Percentiles rank a stretch among this genome's conserved stretches.
Evolutionary conservation across 2,113 vertebrate genomes (phyloP).

Genomic region (Oceanodroma tethys): DNA sequence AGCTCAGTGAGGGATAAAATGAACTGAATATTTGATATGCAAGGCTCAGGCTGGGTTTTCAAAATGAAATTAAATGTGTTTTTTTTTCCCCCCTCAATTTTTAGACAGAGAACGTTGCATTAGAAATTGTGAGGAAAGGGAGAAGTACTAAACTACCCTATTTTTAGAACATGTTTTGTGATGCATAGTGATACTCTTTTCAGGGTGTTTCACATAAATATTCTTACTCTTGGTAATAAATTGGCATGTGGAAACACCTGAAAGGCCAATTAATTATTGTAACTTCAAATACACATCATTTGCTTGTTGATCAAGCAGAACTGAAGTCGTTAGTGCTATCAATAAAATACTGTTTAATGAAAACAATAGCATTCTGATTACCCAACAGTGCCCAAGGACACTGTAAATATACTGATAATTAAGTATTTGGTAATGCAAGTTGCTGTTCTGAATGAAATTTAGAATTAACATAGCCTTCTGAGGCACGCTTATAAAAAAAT

Average conservation of each 20-base stretch:
- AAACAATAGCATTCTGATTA: constrained; percentile 41
- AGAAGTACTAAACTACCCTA: neutral
- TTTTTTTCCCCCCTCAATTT: accelerated
- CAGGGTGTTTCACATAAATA: neutral
- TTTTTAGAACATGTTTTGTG: neutral
- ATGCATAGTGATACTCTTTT: neutral
- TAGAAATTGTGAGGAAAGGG: neutral
- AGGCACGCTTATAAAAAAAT: neutral
- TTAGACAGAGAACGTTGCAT: neutral
- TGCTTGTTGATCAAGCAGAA: constrained; percentile 59
- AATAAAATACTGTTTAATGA: constrained; percentile 49
- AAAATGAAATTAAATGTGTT: neutral
- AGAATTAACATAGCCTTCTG: neutral
- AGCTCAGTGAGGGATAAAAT: neutral
- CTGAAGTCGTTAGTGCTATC: constrained; percentile 38
- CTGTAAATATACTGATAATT: constrained; percentile 49
- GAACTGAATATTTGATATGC: neutral
- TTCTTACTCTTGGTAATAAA: neutral
- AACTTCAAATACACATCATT: constrained; percentile 34
- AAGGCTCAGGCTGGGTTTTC: neutral
- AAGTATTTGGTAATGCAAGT: constrained; percentile 8
- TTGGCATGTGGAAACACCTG: constrained; percentile 20
- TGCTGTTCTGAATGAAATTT: constrained; percentile 14
- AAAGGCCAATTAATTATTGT: constrained; percentile 46
- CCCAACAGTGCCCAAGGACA: constrained; percentile 20